These are phyloP conservation scores for Semnornis frantzii DNA, from an alignment of 2,113 vertebrate species.

Conservation along the genomic window DNA sequence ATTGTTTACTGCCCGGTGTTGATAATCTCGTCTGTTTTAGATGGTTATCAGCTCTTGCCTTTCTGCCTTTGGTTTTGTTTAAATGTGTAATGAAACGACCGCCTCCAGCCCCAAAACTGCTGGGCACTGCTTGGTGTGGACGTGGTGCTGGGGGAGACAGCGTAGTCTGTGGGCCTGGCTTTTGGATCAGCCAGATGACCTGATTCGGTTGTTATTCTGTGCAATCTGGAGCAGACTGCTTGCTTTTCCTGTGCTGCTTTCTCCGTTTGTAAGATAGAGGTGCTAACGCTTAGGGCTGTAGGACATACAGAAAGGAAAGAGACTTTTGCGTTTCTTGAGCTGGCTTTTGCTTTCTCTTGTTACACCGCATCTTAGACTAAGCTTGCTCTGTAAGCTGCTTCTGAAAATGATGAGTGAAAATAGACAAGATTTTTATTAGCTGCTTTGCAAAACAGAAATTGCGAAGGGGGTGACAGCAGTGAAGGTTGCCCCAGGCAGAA, in stretches of 20 bases:
- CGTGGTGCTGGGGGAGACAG: neutral
- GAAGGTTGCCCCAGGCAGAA: slow-evolving; percentile 34
- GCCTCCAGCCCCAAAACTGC: neutral
- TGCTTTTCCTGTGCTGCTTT: neutral
- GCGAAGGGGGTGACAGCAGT: neutral
- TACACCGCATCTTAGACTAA: neutral
- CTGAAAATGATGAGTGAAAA: neutral
- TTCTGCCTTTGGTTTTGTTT: neutral
- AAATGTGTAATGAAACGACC: neutral
- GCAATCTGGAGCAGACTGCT: slow-evolving; percentile 42
- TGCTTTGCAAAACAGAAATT: slow-evolving; percentile 28
- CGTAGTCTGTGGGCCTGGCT: neutral
- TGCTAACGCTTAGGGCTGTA: neutral
- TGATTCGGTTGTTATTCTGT: slow-evolving; percentile 28
- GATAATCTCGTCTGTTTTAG: neutral
- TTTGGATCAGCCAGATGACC: slow-evolving; percentile 19
- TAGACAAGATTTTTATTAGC: neutral
- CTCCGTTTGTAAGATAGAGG: neutral
- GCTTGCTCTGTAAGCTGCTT: neutral
- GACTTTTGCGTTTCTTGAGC: neutral
- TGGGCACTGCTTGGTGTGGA: neutral
- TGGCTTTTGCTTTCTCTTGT: neutral
- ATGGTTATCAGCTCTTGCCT: neutral
- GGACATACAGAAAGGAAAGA: neutral
- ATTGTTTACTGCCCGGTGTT: neutral